A percentile compares a stretch with the other conserved stretches of the same genome.
These are phyloP conservation scores for Brachystomella parvula DNA, from an alignment of 1,140 invertebrate genomes.

Conservation along the genomic window DNA sequence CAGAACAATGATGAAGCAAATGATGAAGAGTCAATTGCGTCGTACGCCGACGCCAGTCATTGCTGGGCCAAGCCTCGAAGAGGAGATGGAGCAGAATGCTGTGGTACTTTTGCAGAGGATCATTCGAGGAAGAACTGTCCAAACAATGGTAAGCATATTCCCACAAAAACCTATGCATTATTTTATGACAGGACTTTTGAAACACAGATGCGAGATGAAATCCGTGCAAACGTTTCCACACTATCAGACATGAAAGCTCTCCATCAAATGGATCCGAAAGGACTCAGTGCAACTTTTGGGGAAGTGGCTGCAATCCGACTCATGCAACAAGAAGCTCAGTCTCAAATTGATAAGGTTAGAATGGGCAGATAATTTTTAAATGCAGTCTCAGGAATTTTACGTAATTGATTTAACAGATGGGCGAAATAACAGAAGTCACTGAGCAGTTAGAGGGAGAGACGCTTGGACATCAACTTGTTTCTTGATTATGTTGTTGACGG, in stretches of 20 bases:
- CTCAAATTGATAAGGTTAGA: not conserved
- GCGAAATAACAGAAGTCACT: constrained; percentile 35
- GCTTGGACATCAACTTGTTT: constrained; percentile 53
- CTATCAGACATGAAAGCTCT: constrained; percentile 27
- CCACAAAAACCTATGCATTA: not conserved
- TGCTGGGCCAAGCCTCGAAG: constrained; percentile 46
- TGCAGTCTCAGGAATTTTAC: not conserved
- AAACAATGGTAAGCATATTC: constrained; percentile 53
- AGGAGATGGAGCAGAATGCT: constrained; percentile 52
- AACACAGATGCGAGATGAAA: constrained; percentile 31
- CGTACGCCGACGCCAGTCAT: constrained; percentile 48
- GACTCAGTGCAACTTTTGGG: constrained; percentile 11
- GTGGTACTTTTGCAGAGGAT: constrained; percentile 56
- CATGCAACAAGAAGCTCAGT: constrained; percentile 9
- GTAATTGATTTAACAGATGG: constrained; percentile 25
- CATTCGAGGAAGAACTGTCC: constrained; percentile 57
- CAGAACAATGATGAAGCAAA: not conserved
- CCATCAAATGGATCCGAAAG: constrained; percentile 29
- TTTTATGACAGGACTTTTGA: not conserved
- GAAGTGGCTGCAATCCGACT: constrained; percentile 13
- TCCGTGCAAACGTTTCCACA: constrained; percentile 19
- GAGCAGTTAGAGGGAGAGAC: constrained; percentile 51
- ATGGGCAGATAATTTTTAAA: constrained; percentile 6
- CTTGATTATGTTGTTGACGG: not conserved
- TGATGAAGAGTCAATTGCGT: constrained; percentile 22